These are phyloP conservation scores for Gephyroberyx darwinii DNA, from an alignment of 2,797 vertebrate species.

Conservation along the genomic window DNA sequence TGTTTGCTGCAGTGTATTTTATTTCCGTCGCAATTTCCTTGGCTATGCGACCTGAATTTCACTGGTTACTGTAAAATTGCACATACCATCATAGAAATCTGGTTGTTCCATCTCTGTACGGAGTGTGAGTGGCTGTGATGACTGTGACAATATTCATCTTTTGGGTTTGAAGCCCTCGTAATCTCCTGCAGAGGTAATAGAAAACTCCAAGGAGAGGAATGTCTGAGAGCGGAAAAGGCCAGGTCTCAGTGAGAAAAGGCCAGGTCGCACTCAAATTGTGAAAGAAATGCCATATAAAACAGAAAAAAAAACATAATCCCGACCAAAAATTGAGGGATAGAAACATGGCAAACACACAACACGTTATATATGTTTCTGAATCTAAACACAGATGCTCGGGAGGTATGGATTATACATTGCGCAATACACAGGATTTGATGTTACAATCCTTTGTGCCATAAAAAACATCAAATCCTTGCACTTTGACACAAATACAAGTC, in stretches of 20 bases:
- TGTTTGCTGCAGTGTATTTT: too few relatives aligned
- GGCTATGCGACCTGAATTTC: background rate
- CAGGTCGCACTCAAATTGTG: too few relatives aligned
- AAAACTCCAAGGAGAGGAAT: conserved; percentile 42
- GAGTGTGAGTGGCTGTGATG: conserved; percentile 27
- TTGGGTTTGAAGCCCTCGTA: conserved; percentile 43
- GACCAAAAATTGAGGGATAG: too few relatives aligned
- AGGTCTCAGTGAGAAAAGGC: conserved; percentile 32
- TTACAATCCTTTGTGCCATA: conserved; percentile 14
- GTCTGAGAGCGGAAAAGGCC: conserved; percentile 55
- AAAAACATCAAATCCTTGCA: conserved; percentile 12
- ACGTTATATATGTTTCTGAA: conserved; percentile 15
- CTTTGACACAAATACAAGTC: conserved; percentile 16
- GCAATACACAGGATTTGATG: conserved; percentile 2
- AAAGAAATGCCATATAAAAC: too few relatives aligned
- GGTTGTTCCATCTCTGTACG: background rate
- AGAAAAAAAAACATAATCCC: background rate
- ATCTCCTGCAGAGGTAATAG: conserved; percentile 56
- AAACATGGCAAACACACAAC: background rate
- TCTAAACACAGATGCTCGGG: conserved; percentile 7
- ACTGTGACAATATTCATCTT: conserved; percentile 60
- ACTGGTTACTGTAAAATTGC: background rate
- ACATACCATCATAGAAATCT: background rate
- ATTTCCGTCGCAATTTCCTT: background rate
- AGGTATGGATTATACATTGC: conserved; percentile 5